Evolutionary conservation across 1,140 invertebrate species (phyloP).

Genomic region (Prorops nasuta): DNA sequence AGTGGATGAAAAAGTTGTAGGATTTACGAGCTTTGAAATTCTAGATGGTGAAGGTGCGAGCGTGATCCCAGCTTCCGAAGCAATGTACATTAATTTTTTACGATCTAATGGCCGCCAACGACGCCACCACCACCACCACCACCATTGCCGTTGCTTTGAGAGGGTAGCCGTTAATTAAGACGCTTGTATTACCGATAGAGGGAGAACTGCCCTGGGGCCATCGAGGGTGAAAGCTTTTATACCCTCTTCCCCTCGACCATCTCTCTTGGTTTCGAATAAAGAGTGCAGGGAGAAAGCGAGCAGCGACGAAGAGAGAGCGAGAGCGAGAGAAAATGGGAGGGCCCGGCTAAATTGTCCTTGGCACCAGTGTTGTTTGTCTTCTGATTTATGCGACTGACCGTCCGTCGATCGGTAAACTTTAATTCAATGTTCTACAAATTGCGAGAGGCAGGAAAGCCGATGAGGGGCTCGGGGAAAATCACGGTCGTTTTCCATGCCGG

Average conservation of each 20-base stretch:
- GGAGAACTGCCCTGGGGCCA: conserved; percentile 5
- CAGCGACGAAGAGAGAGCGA: conserved; percentile 4
- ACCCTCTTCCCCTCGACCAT: background rate
- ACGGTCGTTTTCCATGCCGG: too few relatives aligned
- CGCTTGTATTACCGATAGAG: conserved; percentile 28
- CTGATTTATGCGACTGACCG: conserved; percentile 43
- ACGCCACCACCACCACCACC: too few relatives aligned
- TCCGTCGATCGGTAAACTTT: conserved; percentile 26
- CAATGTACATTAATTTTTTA: background rate
- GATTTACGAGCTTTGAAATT: too few relatives aligned
- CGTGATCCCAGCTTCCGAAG: too few relatives aligned
- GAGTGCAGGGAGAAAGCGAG: background rate
- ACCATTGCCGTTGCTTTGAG: too few relatives aligned
- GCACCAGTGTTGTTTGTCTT: conserved; percentile 35
- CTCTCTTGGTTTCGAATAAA: conserved; percentile 6
- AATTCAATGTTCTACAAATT: conserved; percentile 30
- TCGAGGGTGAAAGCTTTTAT: conserved; percentile 2
- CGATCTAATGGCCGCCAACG: background rate
- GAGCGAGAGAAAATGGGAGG: conserved; percentile 14
- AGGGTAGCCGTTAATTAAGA: conserved; percentile 31
- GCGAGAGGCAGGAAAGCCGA: conserved; percentile 7
- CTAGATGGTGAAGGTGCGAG: too few relatives aligned
- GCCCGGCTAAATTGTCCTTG: conserved; percentile 33
- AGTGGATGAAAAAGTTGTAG: too few relatives aligned
- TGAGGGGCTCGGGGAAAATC: background rate